Percentiles rank a stretch among this genome's conserved stretches.
phyloP scores from a whole-genome alignment of 2,113 vertebrate species.

The Todiramphus chloris region DNA sequence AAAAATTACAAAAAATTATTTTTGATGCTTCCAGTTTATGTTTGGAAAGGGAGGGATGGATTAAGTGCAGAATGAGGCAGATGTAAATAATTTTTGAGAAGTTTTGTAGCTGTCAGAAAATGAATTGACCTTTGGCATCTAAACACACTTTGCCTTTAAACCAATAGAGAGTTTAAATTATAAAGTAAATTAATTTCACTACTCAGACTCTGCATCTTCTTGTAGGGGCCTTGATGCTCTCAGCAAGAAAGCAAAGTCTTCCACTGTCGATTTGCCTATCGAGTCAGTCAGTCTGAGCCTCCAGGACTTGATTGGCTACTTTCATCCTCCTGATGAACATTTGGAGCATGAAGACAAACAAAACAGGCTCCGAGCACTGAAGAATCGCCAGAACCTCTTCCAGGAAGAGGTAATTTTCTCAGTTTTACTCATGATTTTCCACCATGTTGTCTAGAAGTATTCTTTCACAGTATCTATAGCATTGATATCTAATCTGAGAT shows the following conservation, averaged over 20 bases:
- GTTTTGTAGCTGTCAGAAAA: neutral
- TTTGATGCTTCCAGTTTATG: neutral
- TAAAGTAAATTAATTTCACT: neutral
- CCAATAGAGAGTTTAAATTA: neutral
- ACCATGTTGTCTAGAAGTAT: neutral
- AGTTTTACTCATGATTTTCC: neutral
- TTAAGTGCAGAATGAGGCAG: neutral
- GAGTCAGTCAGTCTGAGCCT: slow-evolving; percentile 92
- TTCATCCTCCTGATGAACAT: slow-evolving; percentile 92
- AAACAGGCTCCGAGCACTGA: slow-evolving; percentile 91
- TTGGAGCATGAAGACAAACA: slow-evolving; percentile 95
- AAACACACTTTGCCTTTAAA: neutral
- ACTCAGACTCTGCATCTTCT: neutral
- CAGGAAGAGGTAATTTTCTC: slow-evolving; percentile 89
- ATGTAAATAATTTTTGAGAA: neutral
- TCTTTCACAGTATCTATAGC: neutral
- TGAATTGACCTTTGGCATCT: neutral
- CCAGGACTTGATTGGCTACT: slow-evolving; percentile 94
- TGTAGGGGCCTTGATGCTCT: slow-evolving; percentile 89
- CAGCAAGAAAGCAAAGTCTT: slow-evolving; percentile 83
- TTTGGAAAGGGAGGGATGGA: neutral
- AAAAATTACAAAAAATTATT: neutral
- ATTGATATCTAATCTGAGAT: neutral
- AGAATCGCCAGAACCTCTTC: slow-evolving; percentile 97
- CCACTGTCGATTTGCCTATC: slow-evolving; percentile 84